Evolutionary conservation across 2,797 vertebrate species (phyloP), one percentile per base, ranked within the genome.

Genomic region (Podarcis siculus): DNA sequence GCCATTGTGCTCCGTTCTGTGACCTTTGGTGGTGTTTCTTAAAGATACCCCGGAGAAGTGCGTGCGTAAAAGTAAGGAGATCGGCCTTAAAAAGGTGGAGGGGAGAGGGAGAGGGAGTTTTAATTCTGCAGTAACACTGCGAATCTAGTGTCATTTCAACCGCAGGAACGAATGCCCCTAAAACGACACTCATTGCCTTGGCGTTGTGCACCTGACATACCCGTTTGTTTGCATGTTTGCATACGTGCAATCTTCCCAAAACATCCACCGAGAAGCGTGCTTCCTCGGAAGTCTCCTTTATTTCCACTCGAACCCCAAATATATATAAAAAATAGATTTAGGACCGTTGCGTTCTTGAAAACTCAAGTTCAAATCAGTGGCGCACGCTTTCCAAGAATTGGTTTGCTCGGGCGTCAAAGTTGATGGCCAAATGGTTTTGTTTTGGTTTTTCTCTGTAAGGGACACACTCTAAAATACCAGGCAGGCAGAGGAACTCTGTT

Each of bases 401-500:
- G 5, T n/a, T 25, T 8, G 30, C 5, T 9, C 8, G 37, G 13
- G 2, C 5, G 15, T 77, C 89, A 39, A 66, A 82, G 49, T 37
- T 79, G 39, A 64, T 79, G 72, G 25, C 80, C 19, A 77, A 13
- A 86, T 7, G 21, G 49, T 55, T 55, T 55, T 55, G 49, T 55
- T 55, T 12, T 55, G 49, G 3, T 55, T 55, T 55, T 55, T 55
- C 49, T 55, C 49, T 55, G 49, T 49, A 12, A 5, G 12, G 25
- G 27, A 35, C 8, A 30, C n/a, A 19, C 78, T 89, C 78, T 83
- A 83, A 87, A 86, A 87, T 75, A 25, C 1, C 12, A 45, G 2
- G 79, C 93, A 92, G 86, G 69, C 85, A 87, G 87, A 79, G 83
- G 88, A 71, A 89, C 1, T 42, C 86, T 86, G 79, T n/a, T 58